phyloP scores from a whole-genome alignment of 2,888 invertebrate species.

The Sphaeridia pumilis region DNA sequence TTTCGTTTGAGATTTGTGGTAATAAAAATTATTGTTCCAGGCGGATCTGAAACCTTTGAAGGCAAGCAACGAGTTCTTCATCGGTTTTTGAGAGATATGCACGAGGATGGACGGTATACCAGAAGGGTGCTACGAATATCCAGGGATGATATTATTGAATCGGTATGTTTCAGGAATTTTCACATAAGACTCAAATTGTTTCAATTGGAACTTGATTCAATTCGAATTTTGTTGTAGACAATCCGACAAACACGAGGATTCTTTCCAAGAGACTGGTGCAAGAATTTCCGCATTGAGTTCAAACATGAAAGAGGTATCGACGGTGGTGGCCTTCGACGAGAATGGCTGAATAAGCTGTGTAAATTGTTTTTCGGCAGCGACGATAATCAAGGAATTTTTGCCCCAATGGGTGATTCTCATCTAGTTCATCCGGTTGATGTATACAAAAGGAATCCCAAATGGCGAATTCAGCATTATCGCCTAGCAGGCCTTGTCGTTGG shows the following conservation, averaged over 20 bases:
- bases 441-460: constrained; percentile 42
- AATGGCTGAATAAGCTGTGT: constrained; percentile 87
- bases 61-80: constrained; percentile 58
- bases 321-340: constrained; percentile 84
- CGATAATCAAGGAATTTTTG: constrained; percentile 60
- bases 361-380: constrained; percentile 70
- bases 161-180: constrained; percentile 42
- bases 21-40: constrained; percentile 39
- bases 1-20: no score
- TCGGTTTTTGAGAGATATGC: constrained; percentile 48
- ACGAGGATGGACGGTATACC: constrained; percentile 13
- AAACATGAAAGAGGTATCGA: constrained; percentile 88
- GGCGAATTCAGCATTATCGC: constrained; percentile 76
- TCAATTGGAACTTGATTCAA: background rate
- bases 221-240: constrained; percentile 34
- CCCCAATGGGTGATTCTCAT: constrained; percentile 67
- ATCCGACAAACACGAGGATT: constrained; percentile 76
- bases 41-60: constrained; percentile 86
- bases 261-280: constrained; percentile 78
- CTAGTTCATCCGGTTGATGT: constrained; percentile 74
- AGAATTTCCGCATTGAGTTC: constrained; percentile 83
- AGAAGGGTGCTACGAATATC: constrained; percentile 55
- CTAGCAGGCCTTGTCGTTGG: constrained; percentile 88
- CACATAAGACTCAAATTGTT: background rate
- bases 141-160: constrained; percentile 66